phyloP scores from a whole-genome alignment of 2,797 vertebrate species.

The Oceanodroma leucorhoa region DNA sequence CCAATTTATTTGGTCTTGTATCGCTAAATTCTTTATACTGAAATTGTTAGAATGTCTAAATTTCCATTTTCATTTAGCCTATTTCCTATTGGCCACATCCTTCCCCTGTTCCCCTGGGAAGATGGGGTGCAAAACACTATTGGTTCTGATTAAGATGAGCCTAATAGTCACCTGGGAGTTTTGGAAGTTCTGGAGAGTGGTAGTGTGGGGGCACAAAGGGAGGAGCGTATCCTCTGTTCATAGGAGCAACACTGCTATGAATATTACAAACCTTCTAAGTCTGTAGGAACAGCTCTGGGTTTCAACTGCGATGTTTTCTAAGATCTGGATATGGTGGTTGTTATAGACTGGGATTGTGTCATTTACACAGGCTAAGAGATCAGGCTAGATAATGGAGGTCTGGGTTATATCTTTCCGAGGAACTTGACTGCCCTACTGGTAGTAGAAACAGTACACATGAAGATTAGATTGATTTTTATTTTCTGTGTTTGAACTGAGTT shows the following conservation, averaged over 20 bases:
- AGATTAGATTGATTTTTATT: not conserved
- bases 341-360: not conserved
- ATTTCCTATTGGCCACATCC: not conserved
- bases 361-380: not conserved
- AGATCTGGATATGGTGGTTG: not conserved
- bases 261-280: not conserved
- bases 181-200: not conserved
- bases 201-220: not conserved
- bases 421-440: not conserved
- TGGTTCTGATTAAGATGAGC: not conserved
- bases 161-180: not conserved
- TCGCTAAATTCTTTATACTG: not conserved
- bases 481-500: not conserved
- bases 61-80: not conserved
- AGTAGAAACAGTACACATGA: not conserved
- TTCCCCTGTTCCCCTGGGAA: not conserved
- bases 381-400: not conserved
- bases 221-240: rapidly evolving
- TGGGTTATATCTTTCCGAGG: not conserved
- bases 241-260: not conserved
- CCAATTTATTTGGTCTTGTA: not conserved
- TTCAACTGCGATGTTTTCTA: rapidly evolving
- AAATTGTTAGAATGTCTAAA: not conserved
- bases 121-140: not conserved
- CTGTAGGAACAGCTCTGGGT: not conserved